Conservation (phyloP, 1,140 invertebrate genomes). For the silkworm (Bombyx mori) region DNA sequence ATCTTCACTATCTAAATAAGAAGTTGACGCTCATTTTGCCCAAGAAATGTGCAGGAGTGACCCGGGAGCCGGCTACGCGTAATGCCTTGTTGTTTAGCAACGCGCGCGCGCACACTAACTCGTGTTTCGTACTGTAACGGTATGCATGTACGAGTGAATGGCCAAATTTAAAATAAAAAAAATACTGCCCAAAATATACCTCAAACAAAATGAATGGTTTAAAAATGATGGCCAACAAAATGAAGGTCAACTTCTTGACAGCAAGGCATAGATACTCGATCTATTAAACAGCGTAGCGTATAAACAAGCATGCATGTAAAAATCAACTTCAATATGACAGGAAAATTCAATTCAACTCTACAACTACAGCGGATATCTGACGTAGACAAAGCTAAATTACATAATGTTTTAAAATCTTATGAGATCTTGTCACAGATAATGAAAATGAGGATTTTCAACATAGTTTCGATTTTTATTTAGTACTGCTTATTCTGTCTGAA, state of each 20-base stretch:
- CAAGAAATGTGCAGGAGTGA: constrained; percentile 74
- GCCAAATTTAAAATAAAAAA: constrained; percentile 62
- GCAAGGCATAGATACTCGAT: constrained; percentile 73
- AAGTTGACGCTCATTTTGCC: constrained; percentile 97
- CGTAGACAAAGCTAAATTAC: too few species aligned
- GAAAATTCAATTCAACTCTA: background rate
- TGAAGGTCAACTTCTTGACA: constrained; percentile 93
- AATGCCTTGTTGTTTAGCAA: constrained; percentile 64
- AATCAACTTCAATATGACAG: constrained; percentile 32
- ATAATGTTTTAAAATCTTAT: too few species aligned
- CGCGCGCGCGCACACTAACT: constrained; percentile 52
- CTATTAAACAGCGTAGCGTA: constrained; percentile 65
- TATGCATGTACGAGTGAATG: constrained; percentile 43
- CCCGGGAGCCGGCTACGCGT: constrained; percentile 59
- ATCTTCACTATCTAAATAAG: constrained; percentile 76
- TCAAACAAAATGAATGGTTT: constrained; percentile 68
- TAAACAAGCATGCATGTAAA: constrained; percentile 65
- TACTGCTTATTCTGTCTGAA: too few species aligned
- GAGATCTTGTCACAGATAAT: too few species aligned
- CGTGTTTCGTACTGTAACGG: constrained; percentile 47
- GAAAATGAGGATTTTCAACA: too few species aligned
- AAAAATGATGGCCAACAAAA: constrained; percentile 87
- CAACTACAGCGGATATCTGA: too few species aligned
- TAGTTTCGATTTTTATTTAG: too few species aligned
- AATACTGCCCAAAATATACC: constrained; percentile 62